Evolutionary conservation across 2,113 vertebrate species (phyloP).

Genomic region (Fukomys damarensis): DNA sequence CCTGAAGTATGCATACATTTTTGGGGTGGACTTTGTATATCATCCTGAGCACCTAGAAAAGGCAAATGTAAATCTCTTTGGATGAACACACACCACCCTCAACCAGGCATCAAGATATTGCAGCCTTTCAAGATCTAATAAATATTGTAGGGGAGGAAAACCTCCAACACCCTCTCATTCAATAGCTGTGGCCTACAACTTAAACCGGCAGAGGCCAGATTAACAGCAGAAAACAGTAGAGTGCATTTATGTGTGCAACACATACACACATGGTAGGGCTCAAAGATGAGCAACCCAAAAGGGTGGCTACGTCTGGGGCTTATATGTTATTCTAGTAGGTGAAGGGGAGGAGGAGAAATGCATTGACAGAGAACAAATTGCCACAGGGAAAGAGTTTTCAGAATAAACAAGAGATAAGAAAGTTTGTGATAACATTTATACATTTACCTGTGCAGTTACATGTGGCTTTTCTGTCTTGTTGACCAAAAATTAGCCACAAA

Average conservation of each 20-base stretch:
- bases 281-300: not conserved
- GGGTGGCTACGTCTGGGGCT: not conserved
- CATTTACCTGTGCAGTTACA: no score
- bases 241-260: not conserved
- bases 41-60: not conserved
- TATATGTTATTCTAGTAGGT: rapidly evolving
- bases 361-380: not conserved
- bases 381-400: not conserved
- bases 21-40: not conserved
- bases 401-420: not conserved
- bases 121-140: not conserved
- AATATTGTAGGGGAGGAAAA: not conserved
- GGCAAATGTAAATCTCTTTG: not conserved
- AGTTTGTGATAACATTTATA: not conserved
- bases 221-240: not conserved
- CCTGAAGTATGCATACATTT: not conserved
- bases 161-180: not conserved
- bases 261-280: not conserved
- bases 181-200: not conserved
- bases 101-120: not conserved
- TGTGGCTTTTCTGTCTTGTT: rapidly evolving
- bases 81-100: not conserved
- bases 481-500: not conserved
- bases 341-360: not conserved
- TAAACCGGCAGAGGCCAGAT: not conserved